phyloP scores from a whole-genome alignment of 2,113 vertebrate genomes.

The cattle (Bos taurus) region DNA sequence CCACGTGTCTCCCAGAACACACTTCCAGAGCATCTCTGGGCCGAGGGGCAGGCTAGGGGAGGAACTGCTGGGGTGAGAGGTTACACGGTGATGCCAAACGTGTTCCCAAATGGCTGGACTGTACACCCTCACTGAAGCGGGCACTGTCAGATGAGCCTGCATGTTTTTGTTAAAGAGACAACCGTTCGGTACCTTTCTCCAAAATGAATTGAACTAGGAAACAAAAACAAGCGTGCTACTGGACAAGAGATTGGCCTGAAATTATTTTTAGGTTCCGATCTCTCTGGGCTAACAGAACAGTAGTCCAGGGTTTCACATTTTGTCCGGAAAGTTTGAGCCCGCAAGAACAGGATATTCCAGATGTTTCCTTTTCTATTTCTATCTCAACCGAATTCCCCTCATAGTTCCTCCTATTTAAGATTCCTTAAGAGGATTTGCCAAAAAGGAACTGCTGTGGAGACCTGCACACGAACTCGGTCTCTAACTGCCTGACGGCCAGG shows the following conservation, averaged over 20 bases:
- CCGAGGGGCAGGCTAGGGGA: background rate
- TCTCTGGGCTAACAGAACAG: background rate
- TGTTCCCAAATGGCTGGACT: background rate
- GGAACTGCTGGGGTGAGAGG: background rate
- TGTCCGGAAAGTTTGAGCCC: background rate
- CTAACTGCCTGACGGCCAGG: background rate
- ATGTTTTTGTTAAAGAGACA: background rate
- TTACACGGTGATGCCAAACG: background rate
- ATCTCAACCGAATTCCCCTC: background rate
- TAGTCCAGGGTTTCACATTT: background rate
- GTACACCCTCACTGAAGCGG: background rate
- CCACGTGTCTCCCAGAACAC: background rate
- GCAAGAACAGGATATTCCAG: slow-evolving; percentile 45
- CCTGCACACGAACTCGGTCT: background rate
- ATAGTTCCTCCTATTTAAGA: slow-evolving; percentile 13
- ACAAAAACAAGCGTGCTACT: background rate
- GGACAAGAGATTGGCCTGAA: background rate
- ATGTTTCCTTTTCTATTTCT: slow-evolving; percentile 50
- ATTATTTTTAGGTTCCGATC: background rate
- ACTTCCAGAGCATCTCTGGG: background rate
- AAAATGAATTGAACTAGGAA: background rate
- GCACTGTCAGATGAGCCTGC: background rate
- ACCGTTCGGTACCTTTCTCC: background rate
- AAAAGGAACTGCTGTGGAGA: background rate
- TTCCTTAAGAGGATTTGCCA: background rate